A percentile compares a stretch with the other conserved stretches of the same genome.
Conservation (phyloP, 2,113 vertebrate genomes). For the Potamarius usumacintae region DNA sequence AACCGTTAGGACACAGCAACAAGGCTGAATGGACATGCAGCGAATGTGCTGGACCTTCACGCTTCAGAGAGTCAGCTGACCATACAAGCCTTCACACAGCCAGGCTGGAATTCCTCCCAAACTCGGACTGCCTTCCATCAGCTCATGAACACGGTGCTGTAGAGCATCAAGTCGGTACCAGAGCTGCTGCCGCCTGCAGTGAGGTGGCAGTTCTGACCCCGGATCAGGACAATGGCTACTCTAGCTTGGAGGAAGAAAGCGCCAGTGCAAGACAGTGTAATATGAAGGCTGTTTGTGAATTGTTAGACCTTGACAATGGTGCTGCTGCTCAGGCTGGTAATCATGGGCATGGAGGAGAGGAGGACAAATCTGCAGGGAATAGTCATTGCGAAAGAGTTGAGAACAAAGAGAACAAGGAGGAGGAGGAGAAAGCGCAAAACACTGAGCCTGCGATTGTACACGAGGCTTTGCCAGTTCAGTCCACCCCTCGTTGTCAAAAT, state of each 20-base stretch:
- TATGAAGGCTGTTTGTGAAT: constrained; percentile 21
- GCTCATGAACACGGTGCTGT: constrained; percentile 18
- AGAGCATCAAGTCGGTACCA: constrained; percentile 34
- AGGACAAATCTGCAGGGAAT: not conserved
- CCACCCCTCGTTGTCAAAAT: constrained; percentile 78
- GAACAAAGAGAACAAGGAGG: not conserved
- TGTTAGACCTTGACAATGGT: not conserved
- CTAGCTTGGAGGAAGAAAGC: constrained; percentile 87
- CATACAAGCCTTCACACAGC: constrained; percentile 51
- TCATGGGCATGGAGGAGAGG: constrained; percentile 20
- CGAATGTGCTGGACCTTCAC: constrained; percentile 66
- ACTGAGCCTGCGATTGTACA: not conserved
- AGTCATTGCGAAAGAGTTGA: not conserved
- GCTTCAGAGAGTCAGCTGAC: constrained; percentile 57
- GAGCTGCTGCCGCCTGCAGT: constrained; percentile 45
- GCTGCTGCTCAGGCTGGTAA: constrained; percentile 1
- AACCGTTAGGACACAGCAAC: constrained; percentile 48
- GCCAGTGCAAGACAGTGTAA: constrained; percentile 30
- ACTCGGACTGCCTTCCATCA: constrained; percentile 33
- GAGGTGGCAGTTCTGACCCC: constrained; percentile 63
- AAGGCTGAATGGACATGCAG: constrained; percentile 41
- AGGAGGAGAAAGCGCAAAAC: not conserved
- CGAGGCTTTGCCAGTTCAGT: fast-evolving
- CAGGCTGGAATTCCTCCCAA: constrained; percentile 49
- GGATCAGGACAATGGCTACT: constrained; percentile 73